phyloP scores from a whole-genome alignment of 2,113 vertebrate genomes.

The cat (Felis catus) region DNA sequence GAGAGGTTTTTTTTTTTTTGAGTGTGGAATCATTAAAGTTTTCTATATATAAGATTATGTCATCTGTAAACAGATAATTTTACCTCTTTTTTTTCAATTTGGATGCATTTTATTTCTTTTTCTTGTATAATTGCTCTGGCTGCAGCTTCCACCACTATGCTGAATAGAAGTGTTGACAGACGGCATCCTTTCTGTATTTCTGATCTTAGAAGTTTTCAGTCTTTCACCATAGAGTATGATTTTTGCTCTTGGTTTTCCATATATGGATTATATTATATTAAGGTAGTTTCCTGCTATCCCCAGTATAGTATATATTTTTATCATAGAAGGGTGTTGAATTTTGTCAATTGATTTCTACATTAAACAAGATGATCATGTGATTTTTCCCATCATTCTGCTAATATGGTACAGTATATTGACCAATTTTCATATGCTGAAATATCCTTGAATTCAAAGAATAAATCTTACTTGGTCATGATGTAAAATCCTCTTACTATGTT shows the following conservation, averaged over 20 bases:
- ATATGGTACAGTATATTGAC: not conserved
- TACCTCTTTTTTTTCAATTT: not conserved
- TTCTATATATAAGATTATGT: not conserved
- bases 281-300: not conserved
- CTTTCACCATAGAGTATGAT: not conserved
- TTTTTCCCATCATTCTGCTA: not conserved
- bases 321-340: not conserved
- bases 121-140: not conserved
- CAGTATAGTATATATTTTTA: not conserved
- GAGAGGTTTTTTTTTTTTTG: no score
- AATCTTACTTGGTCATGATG: not conserved
- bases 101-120: not conserved
- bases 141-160: not conserved
- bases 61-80: not conserved
- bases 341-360: not conserved
- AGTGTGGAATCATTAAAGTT: not conserved
- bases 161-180: not conserved
- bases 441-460: not conserved
- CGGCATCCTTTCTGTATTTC: not conserved
- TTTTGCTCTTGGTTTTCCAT: not conserved
- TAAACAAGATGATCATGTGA: not conserved
- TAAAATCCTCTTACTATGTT: not conserved
- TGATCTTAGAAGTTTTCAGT: no score
- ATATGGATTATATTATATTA: not conserved
- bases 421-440: not conserved